Conservation (phyloP, 2,888 invertebrate genomes). For the Leptinotarsa rubiginosa region DNA sequence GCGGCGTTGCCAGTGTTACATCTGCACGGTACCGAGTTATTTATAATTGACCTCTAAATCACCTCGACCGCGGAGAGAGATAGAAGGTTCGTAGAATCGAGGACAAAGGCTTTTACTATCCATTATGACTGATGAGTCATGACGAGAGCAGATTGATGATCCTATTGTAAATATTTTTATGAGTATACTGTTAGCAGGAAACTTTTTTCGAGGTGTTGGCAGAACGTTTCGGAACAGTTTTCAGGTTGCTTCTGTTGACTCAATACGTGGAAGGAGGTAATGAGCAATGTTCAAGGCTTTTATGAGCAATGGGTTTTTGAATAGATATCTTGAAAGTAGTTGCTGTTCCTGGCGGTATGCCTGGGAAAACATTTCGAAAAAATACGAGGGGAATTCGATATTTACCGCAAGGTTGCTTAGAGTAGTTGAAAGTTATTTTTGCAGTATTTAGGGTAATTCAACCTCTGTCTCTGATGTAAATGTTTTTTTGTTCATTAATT, state of each 20-base stretch:
- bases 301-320: neutral
- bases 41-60: conserved; percentile 43
- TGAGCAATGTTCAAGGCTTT: neutral
- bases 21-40: conserved; percentile 43
- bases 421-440: neutral
- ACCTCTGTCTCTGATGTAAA: neutral
- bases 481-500: too few species aligned
- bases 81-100: conserved; percentile 31
- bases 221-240: neutral
- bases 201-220: neutral
- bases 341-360: neutral
- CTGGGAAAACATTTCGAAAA: neutral
- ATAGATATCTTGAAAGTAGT: neutral
- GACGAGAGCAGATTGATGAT: neutral
- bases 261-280: neutral
- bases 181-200: neutral
- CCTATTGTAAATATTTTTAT: neutral
- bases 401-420: neutral
- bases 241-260: neutral
- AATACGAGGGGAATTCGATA: neutral
- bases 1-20: conserved; percentile 38
- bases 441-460: neutral
- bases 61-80: conserved; percentile 37
- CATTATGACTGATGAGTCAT: neutral
- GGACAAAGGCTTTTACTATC: conserved; percentile 33